phyloP scores from a whole-genome alignment of 2,888 invertebrate species.

The Euzetes globulus region DNA sequence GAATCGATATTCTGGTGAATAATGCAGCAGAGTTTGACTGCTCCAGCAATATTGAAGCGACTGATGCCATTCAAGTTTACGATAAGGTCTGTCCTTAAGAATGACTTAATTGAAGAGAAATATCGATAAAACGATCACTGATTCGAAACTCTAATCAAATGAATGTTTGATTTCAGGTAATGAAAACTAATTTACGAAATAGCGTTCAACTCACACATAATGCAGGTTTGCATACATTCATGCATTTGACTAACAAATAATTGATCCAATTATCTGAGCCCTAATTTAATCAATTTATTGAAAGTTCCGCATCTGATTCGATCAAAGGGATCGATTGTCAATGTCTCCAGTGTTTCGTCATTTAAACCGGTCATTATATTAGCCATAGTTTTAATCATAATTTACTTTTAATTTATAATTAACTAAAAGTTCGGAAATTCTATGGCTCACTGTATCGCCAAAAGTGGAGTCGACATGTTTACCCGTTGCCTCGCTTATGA shows the following conservation, averaged over 20 bases:
- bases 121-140: neutral
- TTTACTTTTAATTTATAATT: neutral
- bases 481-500: slow-evolving; percentile 8
- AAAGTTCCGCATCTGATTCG: slow-evolving; percentile 17
- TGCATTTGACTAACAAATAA: neutral
- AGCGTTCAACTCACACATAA: slow-evolving; percentile 2
- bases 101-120: neutral
- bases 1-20: slow-evolving; percentile 34
- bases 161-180: slow-evolving; percentile 2
- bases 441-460: slow-evolving; percentile 14
- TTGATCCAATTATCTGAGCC: neutral
- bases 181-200: slow-evolving; percentile 20
- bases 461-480: slow-evolving; percentile 15
- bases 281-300: too few relatives aligned
- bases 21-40: slow-evolving; percentile 31
- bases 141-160: neutral
- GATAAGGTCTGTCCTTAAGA: slow-evolving; percentile 2
- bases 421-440: neutral
- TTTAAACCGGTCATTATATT: slow-evolving; percentile 22
- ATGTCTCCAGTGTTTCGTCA: slow-evolving; percentile 4
- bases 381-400: neutral
- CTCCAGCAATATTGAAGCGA: neutral
- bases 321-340: slow-evolving; percentile 4
- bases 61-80: neutral
- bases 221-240: neutral